phyloP scores from a whole-genome alignment of 2,797 vertebrate species.

The Micropoecilia bifurca region DNA sequence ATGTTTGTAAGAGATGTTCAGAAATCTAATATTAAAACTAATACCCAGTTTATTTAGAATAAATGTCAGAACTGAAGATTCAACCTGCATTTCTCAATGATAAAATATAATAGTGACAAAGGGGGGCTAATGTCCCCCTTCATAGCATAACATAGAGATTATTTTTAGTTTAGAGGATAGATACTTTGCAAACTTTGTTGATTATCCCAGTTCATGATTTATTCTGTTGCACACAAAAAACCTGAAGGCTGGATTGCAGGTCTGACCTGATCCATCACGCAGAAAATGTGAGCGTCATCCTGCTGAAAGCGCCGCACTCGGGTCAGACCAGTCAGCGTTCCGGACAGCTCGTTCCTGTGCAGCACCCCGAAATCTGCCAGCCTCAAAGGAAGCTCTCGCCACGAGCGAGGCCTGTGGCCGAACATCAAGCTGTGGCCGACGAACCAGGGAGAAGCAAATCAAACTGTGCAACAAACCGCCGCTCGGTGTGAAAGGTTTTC shows the following conservation, averaged over 20 bases:
- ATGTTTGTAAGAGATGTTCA: not conserved
- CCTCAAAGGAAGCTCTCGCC: constrained; percentile 93
- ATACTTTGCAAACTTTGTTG: not conserved
- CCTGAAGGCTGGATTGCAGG: not conserved
- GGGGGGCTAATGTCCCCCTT: not conserved
- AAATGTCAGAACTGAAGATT: not conserved
- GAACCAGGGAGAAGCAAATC: constrained; percentile 12
- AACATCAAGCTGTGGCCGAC: constrained; percentile 88
- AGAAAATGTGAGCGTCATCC: constrained; percentile 98
- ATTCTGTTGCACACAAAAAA: not conserved
- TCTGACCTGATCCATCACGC: constrained; percentile 91
- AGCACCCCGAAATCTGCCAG: constrained; percentile 95
- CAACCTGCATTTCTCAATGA: not conserved
- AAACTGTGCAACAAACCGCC: not conserved
- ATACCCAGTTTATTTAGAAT: not conserved
- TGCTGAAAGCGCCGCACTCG: constrained; percentile 94
- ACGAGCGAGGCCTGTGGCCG: constrained; percentile 91
- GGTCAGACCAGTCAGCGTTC: constrained; percentile 90
- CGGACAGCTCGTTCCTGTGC: constrained; percentile 93
- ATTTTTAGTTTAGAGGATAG: not conserved
- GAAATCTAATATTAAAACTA: not conserved
- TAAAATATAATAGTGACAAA: not conserved
- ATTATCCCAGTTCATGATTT: not conserved
- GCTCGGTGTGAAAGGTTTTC: accelerated
- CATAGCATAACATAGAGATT: not conserved